Conservation (phyloP, 92 coral and sea anemone genomes). For the Chrysogorgia sp. region DNA sequence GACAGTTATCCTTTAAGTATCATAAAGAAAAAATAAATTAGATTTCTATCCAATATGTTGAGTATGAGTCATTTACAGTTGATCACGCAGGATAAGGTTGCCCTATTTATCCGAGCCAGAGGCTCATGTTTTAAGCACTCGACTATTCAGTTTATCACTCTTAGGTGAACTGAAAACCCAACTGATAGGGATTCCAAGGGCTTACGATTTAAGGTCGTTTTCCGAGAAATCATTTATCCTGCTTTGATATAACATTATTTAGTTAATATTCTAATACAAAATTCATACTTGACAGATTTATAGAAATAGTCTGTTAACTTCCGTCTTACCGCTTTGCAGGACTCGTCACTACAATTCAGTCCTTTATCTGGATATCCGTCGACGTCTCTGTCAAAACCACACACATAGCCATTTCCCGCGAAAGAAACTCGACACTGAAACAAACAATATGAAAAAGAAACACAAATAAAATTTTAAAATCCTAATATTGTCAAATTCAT, state of each 20-base stretch:
- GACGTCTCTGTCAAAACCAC: constrained; percentile 79
- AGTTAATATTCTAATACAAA: neutral
- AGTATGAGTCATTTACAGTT: too few relatives aligned
- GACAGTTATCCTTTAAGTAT: constrained; percentile 95
- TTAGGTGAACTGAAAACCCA: too few relatives aligned
- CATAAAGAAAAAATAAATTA: too few relatives aligned
- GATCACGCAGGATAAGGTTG: too few relatives aligned
- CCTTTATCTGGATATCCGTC: constrained; percentile 83
- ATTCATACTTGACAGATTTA: neutral
- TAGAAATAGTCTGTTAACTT: neutral
- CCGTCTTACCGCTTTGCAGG: constrained; percentile 76
- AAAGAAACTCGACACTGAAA: constrained; percentile 74
- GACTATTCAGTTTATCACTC: too few relatives aligned
- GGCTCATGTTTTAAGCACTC: too few relatives aligned
- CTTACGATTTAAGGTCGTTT: too few relatives aligned
- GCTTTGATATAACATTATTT: neutral
- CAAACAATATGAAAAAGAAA: neutral
- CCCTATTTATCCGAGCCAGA: too few relatives aligned
- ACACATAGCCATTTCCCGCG: constrained; percentile 79
- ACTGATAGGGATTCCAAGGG: too few relatives aligned
- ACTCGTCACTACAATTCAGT: constrained; percentile 73
- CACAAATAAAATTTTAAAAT: neutral
- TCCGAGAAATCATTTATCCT: too few relatives aligned
- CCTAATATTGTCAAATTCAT: neutral
- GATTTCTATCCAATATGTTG: too few relatives aligned